Conservation (phyloP, 2,113 vertebrate genomes). For the Paraplagusia blochii region DNA sequence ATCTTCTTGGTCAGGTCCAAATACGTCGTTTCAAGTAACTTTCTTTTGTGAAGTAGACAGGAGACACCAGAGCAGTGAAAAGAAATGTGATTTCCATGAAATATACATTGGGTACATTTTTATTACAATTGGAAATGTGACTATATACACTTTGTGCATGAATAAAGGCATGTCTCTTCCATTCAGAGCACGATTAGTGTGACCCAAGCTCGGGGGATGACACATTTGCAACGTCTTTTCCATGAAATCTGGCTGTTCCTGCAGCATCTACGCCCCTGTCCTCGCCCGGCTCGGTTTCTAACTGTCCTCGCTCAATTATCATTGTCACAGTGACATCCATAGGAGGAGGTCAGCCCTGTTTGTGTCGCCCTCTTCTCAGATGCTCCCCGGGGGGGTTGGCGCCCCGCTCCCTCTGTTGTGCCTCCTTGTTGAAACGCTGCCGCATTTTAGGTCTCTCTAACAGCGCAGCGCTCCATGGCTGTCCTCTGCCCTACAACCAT, state of each 20-base stretch:
- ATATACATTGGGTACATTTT: too few species aligned
- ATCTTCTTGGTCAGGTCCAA: too few species aligned
- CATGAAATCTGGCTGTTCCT: conserved; percentile 9
- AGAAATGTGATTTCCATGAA: too few species aligned
- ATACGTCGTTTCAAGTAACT: too few species aligned
- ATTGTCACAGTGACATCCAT: conserved; percentile 32
- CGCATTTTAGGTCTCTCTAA: conserved; percentile 38
- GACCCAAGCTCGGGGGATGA: conserved; percentile 9
- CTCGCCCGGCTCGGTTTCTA: neutral
- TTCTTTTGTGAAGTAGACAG: too few species aligned
- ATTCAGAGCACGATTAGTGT: too few species aligned
- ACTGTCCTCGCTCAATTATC: conserved; percentile 25
- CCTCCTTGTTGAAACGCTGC: conserved; percentile 18
- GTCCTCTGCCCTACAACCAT: conserved; percentile 20
- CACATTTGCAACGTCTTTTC: neutral
- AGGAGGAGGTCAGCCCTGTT: conserved; percentile 10
- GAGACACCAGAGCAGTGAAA: too few species aligned
- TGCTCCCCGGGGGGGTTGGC: conserved; percentile 18
- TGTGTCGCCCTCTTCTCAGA: conserved; percentile 20
- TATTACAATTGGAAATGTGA: too few species aligned
- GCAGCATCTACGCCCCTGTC: conserved; percentile 28
- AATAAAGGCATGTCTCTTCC: too few species aligned
- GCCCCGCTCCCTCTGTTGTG: conserved; percentile 10
- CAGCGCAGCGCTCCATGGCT: conserved; percentile 15
- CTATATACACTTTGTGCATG: too few species aligned